Evolutionary conservation across 2,113 vertebrate species (phyloP).

Genomic region (Vanacampus margaritifer): DNA sequence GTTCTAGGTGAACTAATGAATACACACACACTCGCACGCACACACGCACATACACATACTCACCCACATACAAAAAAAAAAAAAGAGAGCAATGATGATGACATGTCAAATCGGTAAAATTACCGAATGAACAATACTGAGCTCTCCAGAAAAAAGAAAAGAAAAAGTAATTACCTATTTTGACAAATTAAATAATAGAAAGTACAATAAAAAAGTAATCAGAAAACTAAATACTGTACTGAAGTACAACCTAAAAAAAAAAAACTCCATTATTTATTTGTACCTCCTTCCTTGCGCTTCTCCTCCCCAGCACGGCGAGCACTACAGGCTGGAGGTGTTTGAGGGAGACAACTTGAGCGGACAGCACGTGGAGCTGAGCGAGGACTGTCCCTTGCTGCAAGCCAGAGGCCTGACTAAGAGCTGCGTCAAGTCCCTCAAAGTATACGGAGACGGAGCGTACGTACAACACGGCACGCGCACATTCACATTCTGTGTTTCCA

Average conservation of each 20-base stretch:
- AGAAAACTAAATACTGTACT: neutral
- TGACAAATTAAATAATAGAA: neutral
- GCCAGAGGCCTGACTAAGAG: slow-evolving; percentile 81
- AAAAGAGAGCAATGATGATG: too few species aligned
- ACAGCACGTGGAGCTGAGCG: slow-evolving; percentile 82
- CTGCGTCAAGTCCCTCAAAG: slow-evolving; percentile 83
- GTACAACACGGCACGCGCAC: slow-evolving; percentile 28
- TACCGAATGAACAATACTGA: too few species aligned
- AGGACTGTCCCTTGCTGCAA: slow-evolving; percentile 87
- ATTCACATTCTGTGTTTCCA: too few species aligned
- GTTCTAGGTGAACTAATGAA: too few species aligned
- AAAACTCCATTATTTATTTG: too few species aligned
- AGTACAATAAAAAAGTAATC: neutral
- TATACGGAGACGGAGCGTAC: slow-evolving; percentile 87
- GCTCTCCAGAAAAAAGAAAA: too few species aligned
- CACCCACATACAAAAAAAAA: too few species aligned
- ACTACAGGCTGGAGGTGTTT: slow-evolving; percentile 85
- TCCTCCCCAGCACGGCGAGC: slow-evolving; percentile 79
- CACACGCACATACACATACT: too few species aligned
- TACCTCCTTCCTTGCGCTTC: slow-evolving; percentile 19
- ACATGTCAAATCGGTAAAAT: too few species aligned
- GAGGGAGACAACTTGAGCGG: slow-evolving; percentile 81
- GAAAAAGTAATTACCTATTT: neutral
- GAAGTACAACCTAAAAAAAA: too few species aligned
- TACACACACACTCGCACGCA: too few species aligned